Percentiles rank a stretch among this genome's conserved stretches.
Conservation (phyloP, 2,797 vertebrate species). For the Setipinna tenuifilis region DNA sequence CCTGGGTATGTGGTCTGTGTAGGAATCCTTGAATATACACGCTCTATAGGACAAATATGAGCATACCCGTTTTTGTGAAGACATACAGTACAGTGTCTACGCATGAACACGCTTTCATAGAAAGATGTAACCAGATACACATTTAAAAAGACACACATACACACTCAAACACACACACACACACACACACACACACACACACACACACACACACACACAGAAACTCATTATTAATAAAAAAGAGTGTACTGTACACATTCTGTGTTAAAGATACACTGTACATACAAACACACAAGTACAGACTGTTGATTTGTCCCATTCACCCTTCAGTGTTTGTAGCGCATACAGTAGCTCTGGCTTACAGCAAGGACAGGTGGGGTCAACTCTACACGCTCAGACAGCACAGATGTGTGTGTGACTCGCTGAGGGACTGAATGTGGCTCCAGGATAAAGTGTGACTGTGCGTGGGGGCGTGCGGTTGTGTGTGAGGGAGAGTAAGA, state of each 20-base stretch:
- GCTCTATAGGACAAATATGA: no score
- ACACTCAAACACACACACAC: background rate
- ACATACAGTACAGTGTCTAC: background rate
- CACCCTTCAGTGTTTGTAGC: background rate
- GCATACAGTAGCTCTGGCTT: background rate
- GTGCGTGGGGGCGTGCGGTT: no score
- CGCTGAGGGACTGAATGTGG: background rate
- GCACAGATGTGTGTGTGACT: background rate
- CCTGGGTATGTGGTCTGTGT: no score
- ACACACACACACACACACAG: background rate
- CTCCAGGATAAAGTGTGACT: background rate
- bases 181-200: background rate
- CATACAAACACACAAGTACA: background rate
- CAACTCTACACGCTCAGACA: background rate
- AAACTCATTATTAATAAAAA: background rate
- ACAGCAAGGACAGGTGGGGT: background rate
- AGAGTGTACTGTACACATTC: no score
- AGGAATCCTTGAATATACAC: no score
- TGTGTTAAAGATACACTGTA: background rate
- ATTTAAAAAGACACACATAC: no score
- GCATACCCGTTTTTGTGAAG: background rate
- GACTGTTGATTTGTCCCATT: background rate
- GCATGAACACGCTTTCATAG: no score
- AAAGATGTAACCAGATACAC: no score
- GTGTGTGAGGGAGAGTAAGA: background rate